Conservation (phyloP, 2,797 vertebrate genomes). For the Sebastes ruberrimus region DNA sequence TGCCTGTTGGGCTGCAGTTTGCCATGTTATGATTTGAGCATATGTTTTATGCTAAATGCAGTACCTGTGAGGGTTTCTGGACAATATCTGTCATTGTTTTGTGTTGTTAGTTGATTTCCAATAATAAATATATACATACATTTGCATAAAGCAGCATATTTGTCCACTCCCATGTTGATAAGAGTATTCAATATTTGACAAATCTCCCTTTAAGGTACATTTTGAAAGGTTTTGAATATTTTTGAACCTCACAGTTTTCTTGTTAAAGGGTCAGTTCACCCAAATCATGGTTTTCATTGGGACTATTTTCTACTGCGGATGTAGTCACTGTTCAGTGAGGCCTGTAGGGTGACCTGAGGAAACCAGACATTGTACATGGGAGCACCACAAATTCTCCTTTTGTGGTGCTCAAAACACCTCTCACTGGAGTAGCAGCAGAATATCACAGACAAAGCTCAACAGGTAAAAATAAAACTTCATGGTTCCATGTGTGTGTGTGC, state of each 20-base stretch:
- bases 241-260: constrained; percentile 3
- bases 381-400: background rate
- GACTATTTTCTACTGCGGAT: background rate
- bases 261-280: constrained; percentile 14
- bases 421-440: background rate
- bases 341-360: background rate
- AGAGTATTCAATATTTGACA: rapidly evolving
- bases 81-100: too few relatives aligned
- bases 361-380: background rate
- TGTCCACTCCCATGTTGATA: too few relatives aligned
- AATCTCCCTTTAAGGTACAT: too few relatives aligned
- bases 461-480: background rate
- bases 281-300: background rate
- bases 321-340: background rate
- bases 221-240: too few relatives aligned
- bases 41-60: too few relatives aligned
- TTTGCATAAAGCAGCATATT: too few relatives aligned
- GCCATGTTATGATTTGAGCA: too few relatives aligned
- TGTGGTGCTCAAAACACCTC: background rate
- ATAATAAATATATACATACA: too few relatives aligned
- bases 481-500: too few relatives aligned
- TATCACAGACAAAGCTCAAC: background rate
- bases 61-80: too few relatives aligned
- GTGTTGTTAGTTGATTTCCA: too few relatives aligned
- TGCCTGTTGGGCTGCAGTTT: too few relatives aligned